Percentiles rank a stretch among this genome's conserved stretches.
Evolutionary conservation across 2,888 invertebrate species (phyloP).

Genomic region (Drosophila falleni): DNA sequence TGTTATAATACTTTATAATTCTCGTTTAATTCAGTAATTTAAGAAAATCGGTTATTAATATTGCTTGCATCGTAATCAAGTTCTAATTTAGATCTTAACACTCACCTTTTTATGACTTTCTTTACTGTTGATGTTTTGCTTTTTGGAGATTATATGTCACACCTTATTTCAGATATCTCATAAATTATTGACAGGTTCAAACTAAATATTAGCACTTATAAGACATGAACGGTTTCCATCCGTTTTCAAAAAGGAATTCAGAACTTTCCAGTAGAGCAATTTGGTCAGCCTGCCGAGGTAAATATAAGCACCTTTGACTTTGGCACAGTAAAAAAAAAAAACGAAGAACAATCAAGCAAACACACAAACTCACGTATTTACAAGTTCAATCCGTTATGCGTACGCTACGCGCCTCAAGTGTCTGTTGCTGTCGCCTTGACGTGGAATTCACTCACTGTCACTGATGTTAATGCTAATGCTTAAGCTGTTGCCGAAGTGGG

Average conservation of each 20-base stretch:
- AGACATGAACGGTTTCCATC: slow-evolving; percentile 13
- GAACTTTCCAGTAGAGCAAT: slow-evolving; percentile 37
- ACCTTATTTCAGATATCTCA: slow-evolving; percentile 23
- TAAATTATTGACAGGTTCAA: slow-evolving; percentile 17
- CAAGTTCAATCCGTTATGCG: slow-evolving; percentile 47
- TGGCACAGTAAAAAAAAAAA: slow-evolving; percentile 51
- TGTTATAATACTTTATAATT: neutral
- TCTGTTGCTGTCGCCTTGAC: slow-evolving; percentile 32
- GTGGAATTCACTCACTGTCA: slow-evolving; percentile 31
- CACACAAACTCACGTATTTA: slow-evolving; percentile 32
- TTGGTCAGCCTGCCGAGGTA: slow-evolving; percentile 25
- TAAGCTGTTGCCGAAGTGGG: slow-evolving; percentile 26
- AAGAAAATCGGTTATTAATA: neutral
- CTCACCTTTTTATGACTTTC: slow-evolving; percentile 28
- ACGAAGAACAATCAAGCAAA: slow-evolving; percentile 24
- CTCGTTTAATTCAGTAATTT: neutral
- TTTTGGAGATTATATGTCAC: slow-evolving; percentile 13
- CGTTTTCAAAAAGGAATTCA: slow-evolving; percentile 27
- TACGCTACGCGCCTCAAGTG: slow-evolving; percentile 29
- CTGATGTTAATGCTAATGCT: slow-evolving; percentile 35
- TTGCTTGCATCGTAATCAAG: neutral
- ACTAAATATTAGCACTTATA: slow-evolving; percentile 1
- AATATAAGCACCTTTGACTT: slow-evolving; percentile 39
- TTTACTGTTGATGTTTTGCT: slow-evolving; percentile 7
- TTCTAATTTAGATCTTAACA: neutral